phyloP scores from a whole-genome alignment of 1,140 invertebrate species.

The Sinonovacula constricta region DNA sequence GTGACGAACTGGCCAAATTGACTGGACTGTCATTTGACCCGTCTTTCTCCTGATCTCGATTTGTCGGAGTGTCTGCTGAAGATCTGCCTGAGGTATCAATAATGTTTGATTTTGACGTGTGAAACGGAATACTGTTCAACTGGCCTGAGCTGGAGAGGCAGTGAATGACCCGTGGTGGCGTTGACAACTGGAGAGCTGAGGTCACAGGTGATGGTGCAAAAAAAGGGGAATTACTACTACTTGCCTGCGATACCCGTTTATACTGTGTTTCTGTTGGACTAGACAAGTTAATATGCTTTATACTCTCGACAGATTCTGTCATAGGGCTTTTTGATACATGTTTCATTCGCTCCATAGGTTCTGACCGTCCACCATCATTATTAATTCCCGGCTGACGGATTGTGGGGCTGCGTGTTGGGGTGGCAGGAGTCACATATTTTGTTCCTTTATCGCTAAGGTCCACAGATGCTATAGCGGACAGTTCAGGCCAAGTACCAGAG shows the following conservation, averaged over 20 bases:
- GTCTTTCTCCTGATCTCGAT: slow-evolving; percentile 11
- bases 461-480: neutral
- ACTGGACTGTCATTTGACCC: neutral
- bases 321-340: slow-evolving; percentile 37
- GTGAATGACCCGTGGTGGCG: neutral
- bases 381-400: neutral
- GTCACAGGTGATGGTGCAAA: neutral
- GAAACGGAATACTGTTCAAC: neutral
- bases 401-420: neutral
- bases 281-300: slow-evolving; percentile 39
- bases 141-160: neutral
- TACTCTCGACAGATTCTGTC: slow-evolving; percentile 32
- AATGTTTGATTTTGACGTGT: neutral
- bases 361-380: too few species aligned
- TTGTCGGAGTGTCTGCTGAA: neutral
- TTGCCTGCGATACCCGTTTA: neutral
- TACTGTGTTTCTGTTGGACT: slow-evolving; percentile 49
- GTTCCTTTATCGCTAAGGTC: slow-evolving; percentile 6
- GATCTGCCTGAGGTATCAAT: neutral
- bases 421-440: neutral
- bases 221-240: neutral
- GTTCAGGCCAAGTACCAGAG: slow-evolving; percentile 31
- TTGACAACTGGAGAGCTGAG: neutral
- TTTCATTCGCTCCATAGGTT: slow-evolving; percentile 15
- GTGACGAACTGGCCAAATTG: neutral